Conservation (phyloP, 2,113 vertebrate genomes). For the Percopsis transmontana region DNA sequence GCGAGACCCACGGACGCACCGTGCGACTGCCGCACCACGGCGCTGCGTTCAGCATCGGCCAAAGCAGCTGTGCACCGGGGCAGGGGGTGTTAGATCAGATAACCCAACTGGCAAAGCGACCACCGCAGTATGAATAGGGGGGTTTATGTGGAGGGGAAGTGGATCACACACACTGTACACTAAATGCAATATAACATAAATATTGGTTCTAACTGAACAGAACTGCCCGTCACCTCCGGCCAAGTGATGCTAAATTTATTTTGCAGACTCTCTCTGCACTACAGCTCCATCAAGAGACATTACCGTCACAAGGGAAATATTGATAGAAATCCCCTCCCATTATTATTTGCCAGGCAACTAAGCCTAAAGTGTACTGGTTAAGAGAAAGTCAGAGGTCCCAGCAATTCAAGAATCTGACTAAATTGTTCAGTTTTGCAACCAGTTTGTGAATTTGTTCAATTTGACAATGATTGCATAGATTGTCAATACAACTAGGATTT, state of each 20-base stretch:
- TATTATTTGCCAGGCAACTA: not conserved
- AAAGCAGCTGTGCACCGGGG: conserved; percentile 48
- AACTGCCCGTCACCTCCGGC: not conserved
- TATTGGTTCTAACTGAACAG: not conserved
- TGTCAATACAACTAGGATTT: not conserved
- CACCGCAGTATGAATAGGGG: no score
- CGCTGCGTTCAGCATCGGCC: conserved; percentile 51
- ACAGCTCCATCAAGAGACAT: not conserved
- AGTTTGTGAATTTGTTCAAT: not conserved
- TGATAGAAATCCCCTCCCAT: not conserved
- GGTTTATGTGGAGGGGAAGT: not conserved
- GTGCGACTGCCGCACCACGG: conserved; percentile 44
- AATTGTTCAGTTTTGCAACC: not conserved
- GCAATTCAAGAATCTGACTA: not conserved
- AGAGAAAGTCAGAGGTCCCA: not conserved
- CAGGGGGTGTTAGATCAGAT: conserved; percentile 1
- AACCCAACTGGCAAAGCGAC: no score
- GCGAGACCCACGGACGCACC: not conserved
- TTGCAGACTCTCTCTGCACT: not conserved
- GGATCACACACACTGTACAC: not conserved
- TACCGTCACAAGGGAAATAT: not conserved
- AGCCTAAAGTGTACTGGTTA: not conserved
- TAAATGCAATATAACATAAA: not conserved
- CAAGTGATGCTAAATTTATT: not conserved
- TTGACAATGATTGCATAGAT: no score